phyloP scores from a whole-genome alignment of 2,888 invertebrate species.

The Drosophila phalerata region DNA sequence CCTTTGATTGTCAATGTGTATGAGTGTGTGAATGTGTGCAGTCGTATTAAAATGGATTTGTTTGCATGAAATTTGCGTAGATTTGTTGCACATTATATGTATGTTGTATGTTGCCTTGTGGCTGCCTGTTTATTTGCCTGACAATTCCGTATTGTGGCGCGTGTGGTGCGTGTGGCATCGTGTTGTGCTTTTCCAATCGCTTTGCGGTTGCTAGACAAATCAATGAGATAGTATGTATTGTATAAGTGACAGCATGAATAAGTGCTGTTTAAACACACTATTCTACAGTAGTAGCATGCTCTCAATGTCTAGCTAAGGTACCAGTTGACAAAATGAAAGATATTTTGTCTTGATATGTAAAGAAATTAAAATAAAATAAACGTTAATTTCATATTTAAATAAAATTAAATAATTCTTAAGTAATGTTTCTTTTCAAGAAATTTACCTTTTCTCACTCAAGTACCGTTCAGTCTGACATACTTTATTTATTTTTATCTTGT shows the following conservation, averaged over 20 bases:
- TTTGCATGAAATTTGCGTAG: constrained; percentile 74
- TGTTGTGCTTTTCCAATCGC: constrained; percentile 32
- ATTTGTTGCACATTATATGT: constrained; percentile 69
- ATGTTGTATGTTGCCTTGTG: constrained; percentile 37
- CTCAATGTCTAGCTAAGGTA: neutral
- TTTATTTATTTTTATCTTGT: constrained; percentile 18
- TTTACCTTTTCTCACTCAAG: constrained; percentile 3
- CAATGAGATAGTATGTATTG: constrained; percentile 25
- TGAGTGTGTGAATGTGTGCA: constrained; percentile 40
- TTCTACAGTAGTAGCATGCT: neutral
- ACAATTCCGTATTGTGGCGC: constrained; percentile 48
- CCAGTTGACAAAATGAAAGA: neutral
- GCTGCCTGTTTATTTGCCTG: constrained; percentile 55
- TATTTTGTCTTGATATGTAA: too few species aligned
- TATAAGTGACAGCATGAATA: neutral
- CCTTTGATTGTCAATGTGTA: constrained; percentile 25
- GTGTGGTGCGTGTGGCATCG: constrained; percentile 8
- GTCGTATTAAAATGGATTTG: constrained; percentile 67
- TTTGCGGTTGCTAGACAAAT: constrained; percentile 43
- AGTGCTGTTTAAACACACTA: neutral
- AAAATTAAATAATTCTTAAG: neutral
- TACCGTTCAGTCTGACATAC: neutral
- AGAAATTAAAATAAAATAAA: too few species aligned
- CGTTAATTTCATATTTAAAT: too few species aligned
- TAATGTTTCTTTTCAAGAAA: neutral